phyloP scores from a whole-genome alignment of 2,888 invertebrate genomes.

The Eurois occulta region DNA sequence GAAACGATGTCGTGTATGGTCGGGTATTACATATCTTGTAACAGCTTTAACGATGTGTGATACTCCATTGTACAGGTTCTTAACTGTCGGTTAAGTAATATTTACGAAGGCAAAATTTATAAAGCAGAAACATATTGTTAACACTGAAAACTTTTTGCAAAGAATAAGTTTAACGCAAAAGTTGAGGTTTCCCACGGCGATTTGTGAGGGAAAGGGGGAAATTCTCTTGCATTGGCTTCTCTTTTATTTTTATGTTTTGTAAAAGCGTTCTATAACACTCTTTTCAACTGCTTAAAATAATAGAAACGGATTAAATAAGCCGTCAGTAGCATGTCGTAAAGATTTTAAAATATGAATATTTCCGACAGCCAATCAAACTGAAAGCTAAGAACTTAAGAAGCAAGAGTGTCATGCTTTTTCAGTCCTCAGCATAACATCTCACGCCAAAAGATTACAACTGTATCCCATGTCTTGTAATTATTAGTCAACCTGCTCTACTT shows the following conservation, averaged over 20 bases:
- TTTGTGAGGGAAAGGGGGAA: conserved; percentile 8
- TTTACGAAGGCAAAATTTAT: conserved; percentile 9
- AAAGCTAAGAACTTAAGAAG: not conserved
- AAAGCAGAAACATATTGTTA: conserved; percentile 4
- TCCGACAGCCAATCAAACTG: not conserved
- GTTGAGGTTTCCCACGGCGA: conserved; percentile 20
- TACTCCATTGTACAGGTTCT: conserved; percentile 17
- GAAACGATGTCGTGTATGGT: not conserved
- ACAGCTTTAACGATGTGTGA: conserved; percentile 20
- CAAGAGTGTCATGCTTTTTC: not conserved
- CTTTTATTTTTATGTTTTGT: conserved; percentile 8
- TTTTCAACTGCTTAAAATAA: not conserved
- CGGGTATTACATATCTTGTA: conserved; percentile 19
- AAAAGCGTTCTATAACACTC: not conserved
- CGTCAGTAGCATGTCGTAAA: not conserved
- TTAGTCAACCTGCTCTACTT: not conserved
- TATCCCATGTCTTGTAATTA: not conserved
- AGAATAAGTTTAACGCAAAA: not conserved
- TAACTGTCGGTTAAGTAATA: conserved; percentile 22
- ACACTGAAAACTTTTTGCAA: not conserved
- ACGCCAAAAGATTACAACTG: not conserved
- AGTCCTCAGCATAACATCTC: not conserved
- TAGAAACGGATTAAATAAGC: not conserved
- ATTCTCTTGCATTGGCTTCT: not conserved
- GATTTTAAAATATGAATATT: not conserved